Evolutionary conservation across 2,888 invertebrate species (phyloP), one percentile per base, ranked within the genome.

Genomic region (Heliconius cydno): DNA sequence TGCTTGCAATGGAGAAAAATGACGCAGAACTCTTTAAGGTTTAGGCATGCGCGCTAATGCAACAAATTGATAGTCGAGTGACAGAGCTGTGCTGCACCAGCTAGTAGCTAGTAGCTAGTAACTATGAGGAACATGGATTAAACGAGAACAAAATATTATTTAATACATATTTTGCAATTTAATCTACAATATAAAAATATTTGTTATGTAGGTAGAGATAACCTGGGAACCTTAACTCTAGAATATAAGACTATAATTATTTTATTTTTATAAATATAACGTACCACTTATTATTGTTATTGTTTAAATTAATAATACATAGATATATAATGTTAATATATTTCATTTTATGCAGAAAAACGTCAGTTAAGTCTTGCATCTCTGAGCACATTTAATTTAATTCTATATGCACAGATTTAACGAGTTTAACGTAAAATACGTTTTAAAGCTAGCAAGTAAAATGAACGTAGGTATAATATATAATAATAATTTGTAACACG

Each of bases 321-420:
- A 70, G 6, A n/a, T 25, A 15, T 38, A 46, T 25, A 5, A 38
- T 15, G 25, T 25, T 46, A 9, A 19, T 46, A 73, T 9, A 60
- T 34, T 38, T 34, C 15, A 73, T 73, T 73, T 73, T 15, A 73
- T 73, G n/a, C 15, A 73, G n/a, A 73, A 34, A 34, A 38, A 60
- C 60, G n/a, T 72, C n/a, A 63, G 52, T 60, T 60, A 73, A 60
- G 73, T 34, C n/a, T 73, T 60, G 60, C 57, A n/a, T 38, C 60
- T 73, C 73, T 13, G n/a, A 73, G 60, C n/a, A 38, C 34, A 73
- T 73, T 60, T 73, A 73, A 73, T 73, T 73, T 60, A 60, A 73
- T 73, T 73, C 73, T 73, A 73, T 30, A 60, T 73, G 73, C 73
- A 73, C 73, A 73, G 73, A 73, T 73, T 73, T 73, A 73, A 73